Percentiles rank a stretch among this genome's conserved stretches.
These are phyloP conservation scores for Epinotia ramella DNA, from an alignment of 2,888 invertebrate genomes.

Conservation along the genomic window DNA sequence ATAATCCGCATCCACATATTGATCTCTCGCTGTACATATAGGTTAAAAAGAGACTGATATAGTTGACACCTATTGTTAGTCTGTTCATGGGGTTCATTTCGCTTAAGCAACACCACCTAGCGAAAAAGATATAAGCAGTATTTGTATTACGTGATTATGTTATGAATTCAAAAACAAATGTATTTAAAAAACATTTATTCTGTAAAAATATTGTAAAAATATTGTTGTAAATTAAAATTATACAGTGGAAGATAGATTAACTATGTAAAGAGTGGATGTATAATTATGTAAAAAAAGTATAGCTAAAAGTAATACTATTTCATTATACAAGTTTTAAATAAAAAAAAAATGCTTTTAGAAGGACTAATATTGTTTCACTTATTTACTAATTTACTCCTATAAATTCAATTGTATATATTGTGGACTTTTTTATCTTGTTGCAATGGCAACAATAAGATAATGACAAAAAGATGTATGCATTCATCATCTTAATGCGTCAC, in stretches of 20 bases:
- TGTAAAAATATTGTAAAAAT: slow-evolving; percentile 46
- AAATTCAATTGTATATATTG: background rate
- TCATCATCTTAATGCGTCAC: too few species aligned
- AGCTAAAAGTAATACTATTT: background rate
- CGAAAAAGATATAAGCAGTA: background rate
- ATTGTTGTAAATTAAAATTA: background rate
- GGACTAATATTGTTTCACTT: slow-evolving; percentile 21
- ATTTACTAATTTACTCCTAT: background rate
- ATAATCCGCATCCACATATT: too few species aligned
- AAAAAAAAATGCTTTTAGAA: background rate
- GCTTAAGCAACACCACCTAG: too few species aligned
- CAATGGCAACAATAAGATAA: background rate
- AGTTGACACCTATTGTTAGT: too few species aligned
- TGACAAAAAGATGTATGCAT: background rate
- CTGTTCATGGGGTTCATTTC: too few species aligned
- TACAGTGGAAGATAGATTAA: background rate
- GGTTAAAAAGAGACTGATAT: too few species aligned
- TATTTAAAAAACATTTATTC: slow-evolving; percentile 46
- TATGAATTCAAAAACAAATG: slow-evolving; percentile 36
- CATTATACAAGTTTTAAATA: background rate
- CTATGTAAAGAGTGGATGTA: slow-evolving; percentile 38
- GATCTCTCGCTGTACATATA: too few species aligned
- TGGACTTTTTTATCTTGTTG: background rate
- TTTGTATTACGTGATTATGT: background rate
- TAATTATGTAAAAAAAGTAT: slow-evolving; percentile 27